These are phyloP conservation scores for Polydrusus tereticollis DNA, from an alignment of 2,888 invertebrate species.

Conservation along the genomic window DNA sequence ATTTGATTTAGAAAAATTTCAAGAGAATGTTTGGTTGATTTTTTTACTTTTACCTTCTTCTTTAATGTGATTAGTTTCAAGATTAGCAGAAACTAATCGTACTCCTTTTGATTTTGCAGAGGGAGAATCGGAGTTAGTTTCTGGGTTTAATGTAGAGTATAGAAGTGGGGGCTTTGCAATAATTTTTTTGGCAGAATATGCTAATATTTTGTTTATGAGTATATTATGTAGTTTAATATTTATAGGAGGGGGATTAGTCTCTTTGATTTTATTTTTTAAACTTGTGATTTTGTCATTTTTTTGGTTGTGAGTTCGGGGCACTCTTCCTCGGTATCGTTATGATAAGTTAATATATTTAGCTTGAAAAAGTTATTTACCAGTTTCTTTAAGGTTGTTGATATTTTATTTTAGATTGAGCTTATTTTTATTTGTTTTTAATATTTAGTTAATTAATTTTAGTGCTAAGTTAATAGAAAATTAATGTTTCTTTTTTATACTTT, in stretches of 20 bases:
- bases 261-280: conserved; percentile 71
- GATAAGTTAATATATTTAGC: conserved; percentile 80
- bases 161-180: conserved; percentile 79
- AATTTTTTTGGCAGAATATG: conserved; percentile 81
- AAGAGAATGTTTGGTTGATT: conserved; percentile 70
- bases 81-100: conserved; percentile 79
- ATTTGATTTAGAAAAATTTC: conserved; percentile 68
- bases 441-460: conserved; percentile 67
- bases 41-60: conserved; percentile 71
- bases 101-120: conserved; percentile 86
- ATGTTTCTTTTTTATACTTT: conserved; percentile 76
- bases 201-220: conserved; percentile 78
- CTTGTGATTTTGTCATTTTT: conserved; percentile 72
- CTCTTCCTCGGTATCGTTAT: conserved; percentile 81
- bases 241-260: conserved; percentile 70
- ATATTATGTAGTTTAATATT: conserved; percentile 73
- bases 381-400: conserved; percentile 75
- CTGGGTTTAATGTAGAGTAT: conserved; percentile 85
- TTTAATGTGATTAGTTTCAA: conserved; percentile 72
- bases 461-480: conserved; percentile 72
- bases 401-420: conserved; percentile 72
- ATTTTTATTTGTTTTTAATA: conserved; percentile 62
- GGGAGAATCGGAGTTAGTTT: conserved; percentile 83
- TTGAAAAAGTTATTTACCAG: conserved; percentile 76
- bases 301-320: conserved; percentile 77